A percentile compares a stretch with the other conserved stretches of the same genome.
phyloP scores from a whole-genome alignment of 2,113 vertebrate genomes.

The Phainopepla nitens region DNA sequence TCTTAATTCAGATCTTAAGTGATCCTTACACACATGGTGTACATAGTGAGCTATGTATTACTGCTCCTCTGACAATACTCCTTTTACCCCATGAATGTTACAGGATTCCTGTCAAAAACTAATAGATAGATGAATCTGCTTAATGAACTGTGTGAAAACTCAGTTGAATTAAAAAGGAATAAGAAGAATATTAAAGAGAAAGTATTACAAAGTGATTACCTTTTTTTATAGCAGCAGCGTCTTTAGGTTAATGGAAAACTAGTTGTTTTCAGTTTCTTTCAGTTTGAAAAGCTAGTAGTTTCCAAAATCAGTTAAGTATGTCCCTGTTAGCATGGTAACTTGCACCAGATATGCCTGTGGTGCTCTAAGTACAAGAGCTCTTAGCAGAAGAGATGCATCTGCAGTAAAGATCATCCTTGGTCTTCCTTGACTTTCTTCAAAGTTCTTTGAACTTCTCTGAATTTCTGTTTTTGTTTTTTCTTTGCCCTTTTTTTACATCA shows the following conservation, averaged over 20 bases:
- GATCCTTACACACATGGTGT: background rate
- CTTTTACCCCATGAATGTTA: background rate
- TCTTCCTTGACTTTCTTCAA: background rate
- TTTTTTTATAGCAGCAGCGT: background rate
- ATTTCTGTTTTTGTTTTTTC: background rate
- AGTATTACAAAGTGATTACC: background rate
- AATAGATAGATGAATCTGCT: background rate
- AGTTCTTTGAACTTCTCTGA: background rate
- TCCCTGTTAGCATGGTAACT: background rate
- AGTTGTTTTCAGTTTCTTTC: background rate
- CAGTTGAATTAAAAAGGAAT: background rate
- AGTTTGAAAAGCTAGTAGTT: background rate
- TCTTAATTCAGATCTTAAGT: background rate
- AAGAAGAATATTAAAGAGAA: background rate
- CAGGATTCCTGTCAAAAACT: background rate
- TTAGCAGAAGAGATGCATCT: background rate
- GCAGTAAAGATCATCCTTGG: background rate
- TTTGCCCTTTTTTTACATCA: background rate
- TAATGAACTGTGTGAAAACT: background rate
- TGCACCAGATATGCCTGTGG: background rate
- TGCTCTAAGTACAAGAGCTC: background rate
- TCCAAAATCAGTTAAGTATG: background rate
- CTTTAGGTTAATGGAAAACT: background rate
- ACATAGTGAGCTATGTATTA: background rate
- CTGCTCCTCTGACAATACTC: background rate